phyloP scores from a whole-genome alignment of 1,140 invertebrate genomes.

The Leptonema lineaticorne region DNA sequence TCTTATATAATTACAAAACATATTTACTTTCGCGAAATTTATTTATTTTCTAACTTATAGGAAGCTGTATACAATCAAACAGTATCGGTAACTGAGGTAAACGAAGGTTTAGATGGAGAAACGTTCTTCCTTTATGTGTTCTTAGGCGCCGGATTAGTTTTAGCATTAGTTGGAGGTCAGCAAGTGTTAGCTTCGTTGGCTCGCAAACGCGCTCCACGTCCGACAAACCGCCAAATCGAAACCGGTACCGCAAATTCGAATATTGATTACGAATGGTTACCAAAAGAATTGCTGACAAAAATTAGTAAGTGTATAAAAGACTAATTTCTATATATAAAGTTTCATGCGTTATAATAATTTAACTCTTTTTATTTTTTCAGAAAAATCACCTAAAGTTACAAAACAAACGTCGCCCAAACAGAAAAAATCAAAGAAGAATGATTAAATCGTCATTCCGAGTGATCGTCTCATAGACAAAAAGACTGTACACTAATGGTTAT shows the following conservation, averaged over 20 bases:
- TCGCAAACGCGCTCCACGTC: conserved; percentile 56
- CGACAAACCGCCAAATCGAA: conserved; percentile 65
- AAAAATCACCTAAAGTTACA: conserved; percentile 43
- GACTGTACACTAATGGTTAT: conserved; percentile 14
- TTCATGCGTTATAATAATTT: conserved; percentile 17
- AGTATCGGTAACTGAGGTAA: conserved; percentile 93
- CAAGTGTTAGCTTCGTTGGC: conserved; percentile 83
- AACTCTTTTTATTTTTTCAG: conserved; percentile 23
- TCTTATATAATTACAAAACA: neutral
- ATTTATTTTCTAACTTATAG: conserved; percentile 67
- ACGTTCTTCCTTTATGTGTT: conserved; percentile 98
- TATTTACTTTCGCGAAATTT: conserved; percentile 20
- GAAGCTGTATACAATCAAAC: conserved; percentile 99
- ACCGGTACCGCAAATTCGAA: conserved; percentile 85
- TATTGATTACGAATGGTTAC: conserved; percentile 98
- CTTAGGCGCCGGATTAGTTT: conserved; percentile 82
- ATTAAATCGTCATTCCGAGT: conserved; percentile 28
- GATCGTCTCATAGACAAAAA: conserved; percentile 27
- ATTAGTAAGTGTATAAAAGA: conserved; percentile 67
- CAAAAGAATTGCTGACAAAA: conserved; percentile 81
- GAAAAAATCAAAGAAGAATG: conserved; percentile 58
- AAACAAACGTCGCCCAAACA: conserved; percentile 56
- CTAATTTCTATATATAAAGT: conserved; percentile 11
- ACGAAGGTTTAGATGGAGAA: conserved; percentile 96
- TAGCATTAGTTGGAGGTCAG: conserved; percentile 87